These are phyloP conservation scores for Mionectes macconnelli DNA, from an alignment of 2,113 vertebrate genomes.

Conservation along the genomic window DNA sequence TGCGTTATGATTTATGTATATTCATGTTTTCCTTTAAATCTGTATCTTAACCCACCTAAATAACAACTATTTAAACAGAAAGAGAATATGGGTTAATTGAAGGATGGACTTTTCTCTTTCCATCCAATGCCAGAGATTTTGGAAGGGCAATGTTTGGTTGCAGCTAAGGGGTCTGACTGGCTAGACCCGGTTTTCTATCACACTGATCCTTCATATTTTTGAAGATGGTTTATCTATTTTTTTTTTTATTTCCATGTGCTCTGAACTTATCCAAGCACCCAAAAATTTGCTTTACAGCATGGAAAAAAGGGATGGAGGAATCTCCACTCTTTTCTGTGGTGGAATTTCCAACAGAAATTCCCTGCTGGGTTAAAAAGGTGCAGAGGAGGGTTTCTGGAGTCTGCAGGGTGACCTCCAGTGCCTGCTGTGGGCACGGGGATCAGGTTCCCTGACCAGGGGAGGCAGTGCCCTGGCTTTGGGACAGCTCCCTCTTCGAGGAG, in stretches of 20 bases:
- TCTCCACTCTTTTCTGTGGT: neutral
- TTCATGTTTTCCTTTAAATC: neutral
- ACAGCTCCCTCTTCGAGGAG: accelerated
- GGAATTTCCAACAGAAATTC: neutral
- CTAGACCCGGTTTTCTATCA: neutral
- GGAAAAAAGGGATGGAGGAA: neutral
- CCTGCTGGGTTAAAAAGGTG: neutral
- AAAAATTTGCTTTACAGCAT: neutral
- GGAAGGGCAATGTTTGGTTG: neutral
- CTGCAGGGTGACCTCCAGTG: neutral
- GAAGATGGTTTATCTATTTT: neutral
- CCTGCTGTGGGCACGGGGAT: accelerated
- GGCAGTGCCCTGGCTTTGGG: neutral
- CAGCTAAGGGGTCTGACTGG: neutral
- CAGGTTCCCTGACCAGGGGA: neutral
- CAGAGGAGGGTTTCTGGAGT: neutral
- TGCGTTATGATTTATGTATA: neutral
- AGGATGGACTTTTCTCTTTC: neutral
- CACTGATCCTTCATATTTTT: neutral
- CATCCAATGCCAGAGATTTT: neutral
- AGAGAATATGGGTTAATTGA: neutral
- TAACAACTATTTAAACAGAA: neutral
- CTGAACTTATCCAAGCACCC: neutral
- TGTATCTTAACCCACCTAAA: neutral
- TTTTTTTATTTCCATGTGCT: neutral